Base-by-base conservation (phyloP, 2,888 invertebrate genomes). In the Apodemia zela region DNA sequence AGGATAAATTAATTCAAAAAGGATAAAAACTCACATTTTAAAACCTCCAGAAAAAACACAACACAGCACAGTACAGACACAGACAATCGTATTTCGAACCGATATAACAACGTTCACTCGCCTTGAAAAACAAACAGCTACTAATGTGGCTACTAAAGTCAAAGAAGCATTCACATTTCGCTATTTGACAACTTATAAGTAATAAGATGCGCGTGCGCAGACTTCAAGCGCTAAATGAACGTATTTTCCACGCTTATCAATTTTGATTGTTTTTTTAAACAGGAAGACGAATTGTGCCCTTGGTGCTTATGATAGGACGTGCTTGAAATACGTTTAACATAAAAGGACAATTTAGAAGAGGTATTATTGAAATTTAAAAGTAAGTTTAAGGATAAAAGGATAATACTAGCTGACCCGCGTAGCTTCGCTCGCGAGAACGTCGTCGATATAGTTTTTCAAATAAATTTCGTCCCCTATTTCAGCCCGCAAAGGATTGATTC, bases 41-140 rank as follows among this genome's bases (percentile, higher is more conserved):
- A 57, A 57, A 15, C 29, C 57, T n/a, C 57, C 15, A 29, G n/a
- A 29, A 29, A 54, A 54, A 25, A 25, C 57, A 51, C 25, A 29
- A 57, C 57, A 57, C 57, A n/a, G 21, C 57, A 57, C 54, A 21
- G 21, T 25, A 54, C 54, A 57, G 15, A 57, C 54, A 54, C 54
- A 57, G 15, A 57, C 13, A 29, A 29, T 29, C 54, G 54, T 54
- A 54, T 57, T 25, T 15, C 25, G 21, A 21, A n/a, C 57, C 15
- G 54, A 25, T 21, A 25, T 7, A 29, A 18, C 18, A 18, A 29
- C 54, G 54, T 54, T 54, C 54, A 54, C 54, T 54, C 54, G 29
- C 54, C 13, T 54, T 54, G 54, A 7, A 15, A 15, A 54, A 25
- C 54, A 54, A 54, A 54, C 54, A 25, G 54, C 54, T 33, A 33